Evolutionary conservation across 1,140 invertebrate species (phyloP), one percentile per base, ranked within the genome.

Genomic region (Macrotrachela quadricornifera): DNA sequence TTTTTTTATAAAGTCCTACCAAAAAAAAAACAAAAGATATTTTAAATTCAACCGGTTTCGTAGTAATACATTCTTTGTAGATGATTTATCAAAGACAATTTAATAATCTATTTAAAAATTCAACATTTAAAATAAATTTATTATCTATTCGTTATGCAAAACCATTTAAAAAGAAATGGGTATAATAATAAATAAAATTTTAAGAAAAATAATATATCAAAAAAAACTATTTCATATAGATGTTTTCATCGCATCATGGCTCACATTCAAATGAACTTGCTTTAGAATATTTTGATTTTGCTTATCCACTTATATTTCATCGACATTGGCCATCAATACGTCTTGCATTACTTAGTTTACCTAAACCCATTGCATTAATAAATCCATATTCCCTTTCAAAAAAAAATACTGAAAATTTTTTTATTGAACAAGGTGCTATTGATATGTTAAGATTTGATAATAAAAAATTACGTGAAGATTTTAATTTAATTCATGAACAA

Each of bases 251-350:
- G 11, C 30, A 36, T 54, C 13, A 30, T 12, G 50, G 10, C 2
- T 30, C 21, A 30, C 21, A 30, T 30, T 30, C 21, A 2, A 30
- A 30, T 30, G 21, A 30, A 30, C 21, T 75, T 56, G 90, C 91
- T 0, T 63, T 94, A 41, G 76, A 80, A 40, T 80, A 90, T 70
- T 96, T 94, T 69, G 87, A 97, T 69, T 79, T 84, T 42, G 91
- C 92, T 64, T 95, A 95, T 65, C 74, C 77, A 37, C 78, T 77
- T n/a, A 75, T 68, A 6, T 64, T 86, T n/a, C 91, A 80, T 70
- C 66, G 76, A 18, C 65, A 75, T 57, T 97, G 91, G 91, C 73
- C 75, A 8, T 74, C 78, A 11, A 82, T 95, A 57, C 74, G 83
- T 60, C 68, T 81, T 10, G 86, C 81, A 0, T 62, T 97, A 1